Base-by-base conservation (phyloP, 2,113 vertebrate species). In the Alligator sinensis region DNA sequence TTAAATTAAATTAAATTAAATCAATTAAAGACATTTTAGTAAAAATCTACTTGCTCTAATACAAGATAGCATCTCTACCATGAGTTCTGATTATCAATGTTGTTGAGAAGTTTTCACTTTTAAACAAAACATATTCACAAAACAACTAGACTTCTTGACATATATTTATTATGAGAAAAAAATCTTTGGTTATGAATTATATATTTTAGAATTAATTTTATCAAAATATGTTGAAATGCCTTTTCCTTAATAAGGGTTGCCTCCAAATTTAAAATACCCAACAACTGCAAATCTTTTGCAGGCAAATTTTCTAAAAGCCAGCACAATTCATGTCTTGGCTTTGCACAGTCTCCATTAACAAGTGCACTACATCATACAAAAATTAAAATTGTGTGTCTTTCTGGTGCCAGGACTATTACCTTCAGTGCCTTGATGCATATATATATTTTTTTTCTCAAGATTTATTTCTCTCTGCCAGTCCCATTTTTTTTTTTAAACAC, bases 201-300 rank as follows among this genome's bases (percentile, higher is more conserved):
- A 76, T 62, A 63, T 85, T 82, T 95, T 80, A 86, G 54, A 93
- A 82, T 61, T 93, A 2, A 78, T 75, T 80, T 91, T 86, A 78
- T 84, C 12, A 82, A 34, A 87, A 11, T 4, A 9, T 6, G 19
- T 77, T 84, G 84, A 10, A 61, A 82, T 4, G n/a, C 9, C 25
- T 74, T 83, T 88, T 81, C 27, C 61, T 92, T 78, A 92, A 58
- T 25, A 86, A 34, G 0, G 3, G 47, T 4, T 82, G 63, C 25
- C 25, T 9, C 61, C 90, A 86, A 91, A 78, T 62, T 82, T 57
- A 3, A 70, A 66, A 90, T 89, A 60, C 61, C 54, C 74, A 64
- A 28, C 14, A 68, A 61, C 12, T 47, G 14, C 15, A 13, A 91
- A 21, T 75, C n/a, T 85, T 76, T 74, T 34, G 38, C 28, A 84